Conservation (phyloP, 2,797 vertebrate genomes). For the Channallabes apus region DNA sequence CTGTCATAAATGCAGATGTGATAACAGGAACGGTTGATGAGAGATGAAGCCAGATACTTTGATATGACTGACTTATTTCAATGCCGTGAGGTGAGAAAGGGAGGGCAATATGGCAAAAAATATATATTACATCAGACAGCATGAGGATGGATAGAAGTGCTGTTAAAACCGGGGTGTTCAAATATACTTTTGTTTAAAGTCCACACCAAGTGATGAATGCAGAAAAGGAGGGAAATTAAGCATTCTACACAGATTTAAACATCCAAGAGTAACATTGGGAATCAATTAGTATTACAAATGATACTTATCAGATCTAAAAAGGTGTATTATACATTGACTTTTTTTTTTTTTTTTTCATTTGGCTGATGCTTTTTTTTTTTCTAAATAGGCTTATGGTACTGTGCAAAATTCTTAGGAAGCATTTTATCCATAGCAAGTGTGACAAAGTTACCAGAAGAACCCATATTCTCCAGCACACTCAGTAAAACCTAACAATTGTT, state of each 20-base stretch:
- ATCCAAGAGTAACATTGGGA: neutral
- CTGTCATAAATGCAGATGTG: neutral
- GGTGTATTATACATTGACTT: neutral
- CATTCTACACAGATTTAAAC: neutral
- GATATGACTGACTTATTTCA: conserved; percentile 5
- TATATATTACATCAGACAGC: neutral
- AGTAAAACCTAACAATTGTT: no score
- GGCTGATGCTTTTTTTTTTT: neutral
- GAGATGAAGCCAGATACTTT: conserved; percentile 4
- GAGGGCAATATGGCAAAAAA: neutral
- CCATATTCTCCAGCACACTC: no score
- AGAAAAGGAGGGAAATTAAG: neutral
- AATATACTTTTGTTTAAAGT: neutral
- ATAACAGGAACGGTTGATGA: neutral
- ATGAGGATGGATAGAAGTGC: neutral
- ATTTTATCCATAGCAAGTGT: no score
- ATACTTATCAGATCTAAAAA: neutral
- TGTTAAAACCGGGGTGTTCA: neutral
- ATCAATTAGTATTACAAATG: neutral
- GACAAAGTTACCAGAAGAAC: no score
- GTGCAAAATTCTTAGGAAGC: no score
- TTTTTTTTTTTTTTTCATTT: no score
- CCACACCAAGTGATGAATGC: neutral
- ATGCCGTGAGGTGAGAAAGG: neutral
- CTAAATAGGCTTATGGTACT: no score